Base-by-base conservation (phyloP, 2,113 vertebrate species). In the Opisthocomus hoazin region DNA sequence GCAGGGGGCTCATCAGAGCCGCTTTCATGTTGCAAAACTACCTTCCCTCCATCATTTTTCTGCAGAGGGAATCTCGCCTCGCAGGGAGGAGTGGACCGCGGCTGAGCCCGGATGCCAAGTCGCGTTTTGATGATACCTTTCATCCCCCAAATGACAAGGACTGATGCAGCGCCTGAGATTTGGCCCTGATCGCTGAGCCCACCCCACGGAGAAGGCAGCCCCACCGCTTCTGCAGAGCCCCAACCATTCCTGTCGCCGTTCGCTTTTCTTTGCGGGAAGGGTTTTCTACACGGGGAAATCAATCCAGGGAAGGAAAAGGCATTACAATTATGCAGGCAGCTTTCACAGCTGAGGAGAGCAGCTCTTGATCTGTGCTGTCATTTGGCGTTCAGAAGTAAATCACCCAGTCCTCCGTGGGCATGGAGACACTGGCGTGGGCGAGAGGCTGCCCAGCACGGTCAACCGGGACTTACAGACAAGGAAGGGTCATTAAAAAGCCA, bases 371-470 rank as follows among this genome's bases (percentile, higher is more conserved):
- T 12, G 5, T 4, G 48, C n/a, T 16, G 10, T 45, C 65, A 17
- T 46, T 46, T 79, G 54, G 78, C 56, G 21, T 10, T 79, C 24
- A 36, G 34, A 63, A 73, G n/a, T 16, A 19, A 51, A 29, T 4
- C 30, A 56, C 7, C 18, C 48, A 7, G 56, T 17, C 15, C 51
- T 53, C 43, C 3, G 11, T 2, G 17, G 5, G 54, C 60, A 15
- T 2, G 36, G 84, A 80, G 54, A 53, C 30, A 46, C 10, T 6
- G 2, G 27, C 1, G 2, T 18, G 1, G 5, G 15, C 3, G 2
- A 58, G 56, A 48, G 32, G 50, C n/a, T 48, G 68, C 50, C 74
- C 84, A 48, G 43, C 0, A 1, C 1, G 3, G 50, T 41, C 8
- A 4, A 20, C 36, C 0, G 2, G 84, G 68, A 48, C 16, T 54